Evolutionary conservation across 2,113 vertebrate species (phyloP), one percentile per base, ranked within the genome.

Genomic region (Aspiorhynchus laticeps): DNA sequence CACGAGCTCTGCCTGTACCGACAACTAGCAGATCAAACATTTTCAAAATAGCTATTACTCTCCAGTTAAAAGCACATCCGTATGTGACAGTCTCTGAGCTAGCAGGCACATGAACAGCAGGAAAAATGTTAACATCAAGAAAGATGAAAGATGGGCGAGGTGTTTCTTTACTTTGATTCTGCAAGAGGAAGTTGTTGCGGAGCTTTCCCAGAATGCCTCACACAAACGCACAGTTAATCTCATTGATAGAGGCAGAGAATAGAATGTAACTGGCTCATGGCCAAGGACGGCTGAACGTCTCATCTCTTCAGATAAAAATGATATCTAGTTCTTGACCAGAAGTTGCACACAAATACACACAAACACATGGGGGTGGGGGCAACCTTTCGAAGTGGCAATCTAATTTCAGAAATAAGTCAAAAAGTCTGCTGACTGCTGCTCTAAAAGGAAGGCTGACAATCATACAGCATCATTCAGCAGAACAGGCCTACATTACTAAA

Each of bases 281-380:
- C 85, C 89, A 90, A 86, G 77, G 81, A 86, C 78, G 65, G 71
- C 24, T 12, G 19, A 41, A 82, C 53, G 17, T 79, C 85, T 80
- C 33, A 33, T 67, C 36, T 69, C 76, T 56, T 56, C 38, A 86
- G 63, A 82, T 38, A 9, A 87, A 84, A 59, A 38, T n/a, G 6
- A 75, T 15, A 17, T 24, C 19, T 73, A 46, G 33, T 43, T 80
- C 65, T 26, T 82, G 41, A 73, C 59, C 84, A 80, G 31, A 46
- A 9, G 56, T 48, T 43, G n/a, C 26, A 86, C 63, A 78, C 59
- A 85, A 6, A 85, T 26, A 46, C 26, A 71, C 31, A 73, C 71
- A 48, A 14, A 79, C 46, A 61, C 79, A 41, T 19, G 14, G 19
- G 21, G 21, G 9, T 4, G 3, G 7, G 6, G 21, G 31, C 48